Percentiles rank a stretch among this genome's conserved stretches.
phyloP scores from a whole-genome alignment of 1,140 invertebrate species.

The Magallana angulata region DNA sequence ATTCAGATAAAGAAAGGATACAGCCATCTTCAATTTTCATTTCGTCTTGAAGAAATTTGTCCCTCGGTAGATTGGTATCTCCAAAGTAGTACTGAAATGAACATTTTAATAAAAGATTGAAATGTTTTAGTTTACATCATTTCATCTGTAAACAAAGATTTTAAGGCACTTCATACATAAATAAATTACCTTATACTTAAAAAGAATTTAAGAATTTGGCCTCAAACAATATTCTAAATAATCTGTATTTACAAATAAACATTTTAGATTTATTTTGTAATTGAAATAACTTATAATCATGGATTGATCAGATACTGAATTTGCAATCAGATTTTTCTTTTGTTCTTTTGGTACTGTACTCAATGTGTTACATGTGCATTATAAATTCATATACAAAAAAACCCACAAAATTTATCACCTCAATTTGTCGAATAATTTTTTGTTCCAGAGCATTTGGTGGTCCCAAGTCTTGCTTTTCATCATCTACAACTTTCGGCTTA shows the following conservation, averaged over 20 bases:
- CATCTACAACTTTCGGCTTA: constrained; percentile 18
- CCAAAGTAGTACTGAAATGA: constrained; percentile 88
- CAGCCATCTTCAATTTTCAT: constrained; percentile 92
- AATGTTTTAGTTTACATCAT: background rate
- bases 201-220: too few species aligned
- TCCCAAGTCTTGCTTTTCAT: constrained; percentile 43
- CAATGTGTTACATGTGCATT: too few species aligned
- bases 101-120: constrained; percentile 53
- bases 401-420: constrained; percentile 59
- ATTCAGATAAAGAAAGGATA: constrained; percentile 75
- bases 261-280: too few species aligned
- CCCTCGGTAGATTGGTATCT: constrained; percentile 92
- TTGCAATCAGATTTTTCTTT: too few species aligned
- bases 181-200: too few species aligned
- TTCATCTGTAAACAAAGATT: too few species aligned
- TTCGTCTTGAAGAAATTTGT: constrained; percentile 93
- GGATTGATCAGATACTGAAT: too few species aligned
- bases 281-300: too few species aligned
- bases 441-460: constrained; percentile 60
- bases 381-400: background rate
- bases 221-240: too few species aligned
- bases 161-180: too few species aligned
- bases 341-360: too few species aligned
- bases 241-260: too few species aligned
- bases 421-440: constrained; percentile 71